A percentile compares a stretch with the other conserved stretches of the same genome.
Conservation (phyloP, 2,888 invertebrate species). For the Drosophila maculinotata region DNA sequence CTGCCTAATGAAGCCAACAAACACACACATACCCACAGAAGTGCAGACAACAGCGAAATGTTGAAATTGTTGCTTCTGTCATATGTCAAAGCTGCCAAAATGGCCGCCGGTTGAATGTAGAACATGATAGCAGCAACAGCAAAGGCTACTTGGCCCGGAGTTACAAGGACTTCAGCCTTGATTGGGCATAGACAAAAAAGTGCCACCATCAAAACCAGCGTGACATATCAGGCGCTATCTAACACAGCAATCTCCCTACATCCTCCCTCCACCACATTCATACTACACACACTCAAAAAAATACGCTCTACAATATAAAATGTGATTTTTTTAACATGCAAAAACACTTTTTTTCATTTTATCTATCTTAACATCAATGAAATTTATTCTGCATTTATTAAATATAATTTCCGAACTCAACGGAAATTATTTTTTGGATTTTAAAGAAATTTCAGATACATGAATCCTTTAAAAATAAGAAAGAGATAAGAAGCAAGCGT, state of each 20-base stretch:
- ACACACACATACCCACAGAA: background rate
- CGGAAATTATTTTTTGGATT: no score
- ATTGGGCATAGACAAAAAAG: slow-evolving; percentile 75
- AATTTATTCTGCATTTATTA: no score
- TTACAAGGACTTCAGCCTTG: slow-evolving; percentile 55
- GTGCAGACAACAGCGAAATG: slow-evolving; percentile 5
- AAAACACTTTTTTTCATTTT: no score
- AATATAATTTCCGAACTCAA: no score
- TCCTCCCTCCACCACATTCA: no score
- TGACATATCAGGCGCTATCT: slow-evolving; percentile 61
- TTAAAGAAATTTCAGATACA: no score
- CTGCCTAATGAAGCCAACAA: slow-evolving; percentile 57
- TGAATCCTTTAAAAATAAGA: no score
- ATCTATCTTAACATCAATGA: no score
- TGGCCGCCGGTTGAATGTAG: slow-evolving; percentile 52
- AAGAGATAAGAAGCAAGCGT: no score
- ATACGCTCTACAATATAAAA: no score
- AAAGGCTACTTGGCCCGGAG: slow-evolving; percentile 42
- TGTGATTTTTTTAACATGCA: no score
- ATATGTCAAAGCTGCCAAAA: slow-evolving; percentile 56
- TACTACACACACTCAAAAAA: no score
- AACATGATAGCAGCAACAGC: slow-evolving; percentile 33
- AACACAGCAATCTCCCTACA: slow-evolving; percentile 7
- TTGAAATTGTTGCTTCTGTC: slow-evolving; percentile 58
- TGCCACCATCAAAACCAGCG: slow-evolving; percentile 71